Evolutionary conservation across 2,888 invertebrate genomes (phyloP).

Genomic region (Chrysotoxum bicinctum): DNA sequence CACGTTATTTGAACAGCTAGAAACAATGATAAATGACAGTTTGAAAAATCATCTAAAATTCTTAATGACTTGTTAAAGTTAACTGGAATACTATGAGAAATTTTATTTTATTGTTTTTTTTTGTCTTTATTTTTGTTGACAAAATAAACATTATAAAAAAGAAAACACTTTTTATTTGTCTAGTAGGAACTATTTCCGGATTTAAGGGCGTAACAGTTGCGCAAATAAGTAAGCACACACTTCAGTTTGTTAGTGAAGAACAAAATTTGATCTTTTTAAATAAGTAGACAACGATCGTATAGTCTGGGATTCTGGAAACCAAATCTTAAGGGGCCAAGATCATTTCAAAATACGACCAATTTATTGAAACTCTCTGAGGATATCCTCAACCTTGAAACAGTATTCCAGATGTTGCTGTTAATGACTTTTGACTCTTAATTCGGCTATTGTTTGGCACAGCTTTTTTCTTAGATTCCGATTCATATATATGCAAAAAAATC

Average conservation of each 20-base stretch:
- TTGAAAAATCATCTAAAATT: conserved; percentile 45
- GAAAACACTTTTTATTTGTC: background rate
- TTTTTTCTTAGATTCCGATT: no score
- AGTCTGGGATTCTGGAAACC: background rate
- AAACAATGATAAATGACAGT: conserved; percentile 47
- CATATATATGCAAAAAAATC: no score
- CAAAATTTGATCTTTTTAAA: background rate
- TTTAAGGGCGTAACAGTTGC: conserved; percentile 4
- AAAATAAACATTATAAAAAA: conserved; percentile 2
- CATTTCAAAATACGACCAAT: background rate
- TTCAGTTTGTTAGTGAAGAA: background rate
- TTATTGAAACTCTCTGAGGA: no score
- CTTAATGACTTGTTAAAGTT: conserved; percentile 43
- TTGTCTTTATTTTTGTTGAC: conserved; percentile 2
- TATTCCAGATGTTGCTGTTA: no score
- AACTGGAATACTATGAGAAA: conserved; percentile 27
- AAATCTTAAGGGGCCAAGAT: background rate
- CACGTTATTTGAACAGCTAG: conserved; percentile 43
- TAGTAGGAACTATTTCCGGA: conserved; percentile 35
- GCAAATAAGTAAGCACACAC: background rate
- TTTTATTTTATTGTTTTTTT: conserved; percentile 6
- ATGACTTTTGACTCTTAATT: no score
- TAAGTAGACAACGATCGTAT: background rate
- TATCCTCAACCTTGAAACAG: no score
- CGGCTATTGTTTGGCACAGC: no score